Conservation (phyloP, 2,113 vertebrate species). For the Colossoma macropomum region DNA sequence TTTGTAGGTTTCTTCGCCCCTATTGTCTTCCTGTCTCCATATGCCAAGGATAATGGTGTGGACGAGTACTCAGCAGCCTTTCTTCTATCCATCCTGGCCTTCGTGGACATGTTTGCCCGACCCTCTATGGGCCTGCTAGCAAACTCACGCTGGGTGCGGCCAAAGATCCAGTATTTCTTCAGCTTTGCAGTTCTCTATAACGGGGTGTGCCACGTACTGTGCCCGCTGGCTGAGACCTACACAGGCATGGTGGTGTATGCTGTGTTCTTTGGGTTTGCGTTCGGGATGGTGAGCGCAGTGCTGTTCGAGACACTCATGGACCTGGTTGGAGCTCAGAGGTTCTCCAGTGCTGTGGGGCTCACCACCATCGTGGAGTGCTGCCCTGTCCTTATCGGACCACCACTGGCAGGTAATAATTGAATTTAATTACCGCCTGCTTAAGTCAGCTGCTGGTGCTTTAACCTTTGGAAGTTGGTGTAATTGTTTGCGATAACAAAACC, state of each 20-base stretch:
- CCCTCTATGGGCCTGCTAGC: slow-evolving; percentile 90
- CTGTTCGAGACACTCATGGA: slow-evolving; percentile 98
- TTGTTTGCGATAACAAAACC: too few species aligned
- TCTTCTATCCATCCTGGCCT: slow-evolving; percentile 92
- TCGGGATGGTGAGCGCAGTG: slow-evolving; percentile 95
- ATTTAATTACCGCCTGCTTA: too few species aligned
- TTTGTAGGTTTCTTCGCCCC: slow-evolving; percentile 96
- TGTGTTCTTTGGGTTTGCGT: slow-evolving; percentile 94
- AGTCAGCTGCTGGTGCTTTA: too few species aligned
- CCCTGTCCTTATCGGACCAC: slow-evolving; percentile 93
- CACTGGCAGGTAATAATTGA: slow-evolving; percentile 86
- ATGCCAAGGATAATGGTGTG: slow-evolving; percentile 91
- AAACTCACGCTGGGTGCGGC: slow-evolving; percentile 87
- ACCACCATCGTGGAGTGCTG: slow-evolving; percentile 93
- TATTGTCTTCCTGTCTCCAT: slow-evolving; percentile 92
- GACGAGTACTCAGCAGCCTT: slow-evolving; percentile 94
- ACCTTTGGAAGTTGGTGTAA: too few species aligned
- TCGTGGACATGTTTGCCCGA: slow-evolving; percentile 95
- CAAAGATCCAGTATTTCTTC: slow-evolving; percentile 96
- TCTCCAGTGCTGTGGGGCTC: slow-evolving; percentile 96
- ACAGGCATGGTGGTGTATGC: slow-evolving; percentile 88
- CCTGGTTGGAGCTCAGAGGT: slow-evolving; percentile 89
- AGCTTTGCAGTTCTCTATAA: slow-evolving; percentile 92
- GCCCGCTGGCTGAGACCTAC: slow-evolving; percentile 85
- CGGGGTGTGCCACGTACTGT: slow-evolving; percentile 90